Base-by-base conservation (phyloP, 2,888 invertebrate genomes). In the Oxystoma pomonae region DNA sequence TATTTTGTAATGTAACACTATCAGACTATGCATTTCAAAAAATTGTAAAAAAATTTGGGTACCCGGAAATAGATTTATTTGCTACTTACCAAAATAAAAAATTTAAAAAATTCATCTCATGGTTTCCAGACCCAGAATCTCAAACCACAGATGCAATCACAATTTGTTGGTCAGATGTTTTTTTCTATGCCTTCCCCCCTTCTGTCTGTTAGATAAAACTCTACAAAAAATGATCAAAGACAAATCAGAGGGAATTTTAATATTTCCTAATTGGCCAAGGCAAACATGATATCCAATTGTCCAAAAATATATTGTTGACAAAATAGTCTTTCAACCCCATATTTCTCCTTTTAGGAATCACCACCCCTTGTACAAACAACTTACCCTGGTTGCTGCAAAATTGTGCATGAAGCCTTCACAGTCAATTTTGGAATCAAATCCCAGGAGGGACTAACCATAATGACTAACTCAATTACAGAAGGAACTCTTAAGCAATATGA, bases 271-370 rank as follows among this genome's bases (percentile, higher is more conserved):
- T 9, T 76, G 70, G 74, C 66, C 67, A 51, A 63, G 66, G 1
- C 74, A 75, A 61, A 69, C 73, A 0, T 76, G 73, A 75, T 75
- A 66, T 58, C 74, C 75, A 2, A 3, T 75, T 5, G 75, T 73
- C 58, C 20, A 53, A n/a, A 59, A 53, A 50, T 21, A 64, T 18
- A 20, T 59, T 53, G n/a, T n/a, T n/a, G n/a, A n/a, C n/a, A n/a
- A n/a, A n/a, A n/a, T n/a, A n/a, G n/a, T n/a, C n/a, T n/a, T n/a
- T n/a, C n/a, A n/a, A n/a, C n/a, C n/a, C n/a, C n/a, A n/a, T n/a
- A n/a, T 65, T 52, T 73, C 70, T 51, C 70, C 71, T 72, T 70
- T 64, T 65, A 74, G 71, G 17, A 35, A 61, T 22, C 53, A 62
- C 5, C 74, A 73, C 21, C 74, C 73, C n/a, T 51, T 66, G 17